Evolutionary conservation across 2,797 vertebrate genomes (phyloP), one percentile per base, ranked within the genome.

Genomic region (Lepilemur septentrionalis): DNA sequence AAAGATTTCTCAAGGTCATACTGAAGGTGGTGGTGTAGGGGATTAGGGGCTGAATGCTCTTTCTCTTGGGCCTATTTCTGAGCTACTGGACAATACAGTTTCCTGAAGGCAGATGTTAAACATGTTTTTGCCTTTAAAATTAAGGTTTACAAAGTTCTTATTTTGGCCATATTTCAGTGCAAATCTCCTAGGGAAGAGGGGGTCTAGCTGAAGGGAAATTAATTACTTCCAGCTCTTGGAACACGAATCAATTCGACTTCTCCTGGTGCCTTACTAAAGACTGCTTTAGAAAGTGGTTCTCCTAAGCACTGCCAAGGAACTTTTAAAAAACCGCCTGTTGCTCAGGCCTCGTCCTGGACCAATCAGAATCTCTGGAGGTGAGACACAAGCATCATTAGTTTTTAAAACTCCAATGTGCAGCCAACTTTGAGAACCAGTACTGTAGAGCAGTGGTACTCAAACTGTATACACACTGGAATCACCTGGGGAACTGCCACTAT

Each of bases 101-200:
- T 92, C 59, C 69, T 61, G 82, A 85, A 59, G 32, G n/a, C 78
- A 96, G 82, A 72, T 79, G 76, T 84, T 85, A 75, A 94, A 79
- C 43, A 52, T 30, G 30, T n/a, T 85, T 70, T 50, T 70, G 78
- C 69, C 57, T 81, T 93, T 82, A 90, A 97, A 93, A 80, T 52
- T 72, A 61, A 38, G 65, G 43, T n/a, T 38, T 65, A 43, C 32
- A 35, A 93, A 28, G 13, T 91, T 92, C 73, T 79, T 86, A 89
- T 81, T 93, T 93, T 73, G 79, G n/a, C 81, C 65, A 30, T 65
- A 93, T 97, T 96, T 97, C 91, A 80, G 3, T 28, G 38, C 59
- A 94, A 50, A 78, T 91, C 35, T 95, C 61, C 69, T 35, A 67
- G 46, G 63, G 69, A 41, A 93, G 76, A 35, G 35, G 61, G 52